Percentiles rank a stretch among this genome's conserved stretches.
phyloP scores from a whole-genome alignment of 2,113 vertebrate species.

The Stegostoma tigrinum region DNA sequence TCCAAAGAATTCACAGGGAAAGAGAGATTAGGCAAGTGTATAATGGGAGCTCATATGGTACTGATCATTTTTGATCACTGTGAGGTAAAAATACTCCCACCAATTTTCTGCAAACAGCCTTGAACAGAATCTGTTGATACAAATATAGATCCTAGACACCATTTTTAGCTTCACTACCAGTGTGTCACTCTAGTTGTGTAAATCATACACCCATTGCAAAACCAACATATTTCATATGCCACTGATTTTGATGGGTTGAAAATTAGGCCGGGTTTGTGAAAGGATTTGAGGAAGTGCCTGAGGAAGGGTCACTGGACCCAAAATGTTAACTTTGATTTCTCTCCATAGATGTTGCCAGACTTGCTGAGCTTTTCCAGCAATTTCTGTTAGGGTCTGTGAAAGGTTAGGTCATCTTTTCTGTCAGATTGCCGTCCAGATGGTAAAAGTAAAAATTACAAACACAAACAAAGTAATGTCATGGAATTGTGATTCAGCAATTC shows the following conservation, averaged over 20 bases:
- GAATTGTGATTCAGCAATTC: not conserved
- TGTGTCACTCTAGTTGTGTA: not conserved
- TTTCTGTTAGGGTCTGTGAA: not conserved
- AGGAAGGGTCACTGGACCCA: no score
- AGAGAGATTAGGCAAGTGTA: not conserved
- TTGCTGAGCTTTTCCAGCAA: no score
- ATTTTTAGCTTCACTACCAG: not conserved
- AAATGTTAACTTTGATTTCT: no score
- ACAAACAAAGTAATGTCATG: not conserved
- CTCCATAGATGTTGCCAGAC: no score
- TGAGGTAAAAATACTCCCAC: not conserved
- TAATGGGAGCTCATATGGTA: not conserved
- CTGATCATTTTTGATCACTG: not conserved
- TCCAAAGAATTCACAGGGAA: not conserved
- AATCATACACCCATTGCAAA: not conserved
- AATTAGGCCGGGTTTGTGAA: no score
- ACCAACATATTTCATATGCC: not conserved
- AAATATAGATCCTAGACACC: not conserved
- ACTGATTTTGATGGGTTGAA: no score
- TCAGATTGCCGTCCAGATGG: not conserved
- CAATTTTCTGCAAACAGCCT: not conserved
- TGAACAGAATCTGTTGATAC: not conserved
- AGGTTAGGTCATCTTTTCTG: not conserved
- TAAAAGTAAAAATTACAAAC: not conserved
- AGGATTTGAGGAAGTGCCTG: no score